Conservation (phyloP, 2,797 vertebrate species). For the Sebastes iracundus region DNA sequence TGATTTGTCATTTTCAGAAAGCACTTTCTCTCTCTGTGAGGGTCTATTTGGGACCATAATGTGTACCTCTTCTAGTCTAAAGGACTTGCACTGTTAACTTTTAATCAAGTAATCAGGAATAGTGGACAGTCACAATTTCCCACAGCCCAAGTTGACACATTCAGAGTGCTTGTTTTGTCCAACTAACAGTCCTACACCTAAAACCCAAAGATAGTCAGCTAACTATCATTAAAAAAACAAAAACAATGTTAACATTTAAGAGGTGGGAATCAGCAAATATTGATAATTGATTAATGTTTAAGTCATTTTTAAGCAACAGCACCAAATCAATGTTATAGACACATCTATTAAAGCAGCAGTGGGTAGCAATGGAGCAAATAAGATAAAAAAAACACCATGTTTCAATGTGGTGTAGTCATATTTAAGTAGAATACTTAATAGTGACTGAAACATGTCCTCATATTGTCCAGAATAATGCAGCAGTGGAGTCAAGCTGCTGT, state of each 20-base stretch:
- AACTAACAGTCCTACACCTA: neutral
- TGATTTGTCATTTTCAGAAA: conserved; percentile 36
- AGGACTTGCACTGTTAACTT: neutral
- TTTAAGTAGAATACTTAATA: neutral
- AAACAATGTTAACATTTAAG: too few relatives aligned
- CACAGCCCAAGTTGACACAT: neutral
- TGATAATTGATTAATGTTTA: too few relatives aligned
- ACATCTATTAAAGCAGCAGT: too few relatives aligned
- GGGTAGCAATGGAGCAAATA: too few relatives aligned
- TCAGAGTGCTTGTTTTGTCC: neutral
- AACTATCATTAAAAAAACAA: neutral
- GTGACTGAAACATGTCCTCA: neutral
- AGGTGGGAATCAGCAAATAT: too few relatives aligned
- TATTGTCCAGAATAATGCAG: neutral
- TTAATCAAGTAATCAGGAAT: too few relatives aligned
- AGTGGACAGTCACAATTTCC: neutral
- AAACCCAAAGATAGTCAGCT: neutral
- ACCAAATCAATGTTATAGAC: too few relatives aligned
- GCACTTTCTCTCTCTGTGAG: neutral
- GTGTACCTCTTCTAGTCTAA: neutral
- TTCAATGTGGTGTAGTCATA: neutral
- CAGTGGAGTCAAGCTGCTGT: conserved; percentile 51
- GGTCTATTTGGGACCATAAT: neutral
- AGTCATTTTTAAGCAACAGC: too few relatives aligned
- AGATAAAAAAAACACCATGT: too few relatives aligned